These are phyloP conservation scores for Eptatretus burgeri DNA, from an alignment of 2,113 vertebrate genomes.

Conservation along the genomic window DNA sequence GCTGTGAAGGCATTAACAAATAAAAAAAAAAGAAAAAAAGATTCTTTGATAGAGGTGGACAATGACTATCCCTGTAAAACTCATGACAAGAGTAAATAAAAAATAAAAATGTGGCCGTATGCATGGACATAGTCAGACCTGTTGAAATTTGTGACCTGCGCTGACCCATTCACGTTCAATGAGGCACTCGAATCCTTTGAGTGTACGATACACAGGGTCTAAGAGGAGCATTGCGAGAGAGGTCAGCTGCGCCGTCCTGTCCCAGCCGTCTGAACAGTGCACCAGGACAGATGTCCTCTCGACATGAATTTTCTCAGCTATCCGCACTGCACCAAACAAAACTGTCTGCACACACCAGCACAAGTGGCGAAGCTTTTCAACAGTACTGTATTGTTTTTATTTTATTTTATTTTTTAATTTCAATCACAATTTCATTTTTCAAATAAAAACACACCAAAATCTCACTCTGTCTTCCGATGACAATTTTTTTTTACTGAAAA, in stretches of 20 bases:
- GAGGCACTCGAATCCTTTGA: conserved; percentile 61
- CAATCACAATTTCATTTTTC: too few species aligned
- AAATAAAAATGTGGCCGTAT: conserved; percentile 12
- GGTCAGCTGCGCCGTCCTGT: conserved; percentile 64
- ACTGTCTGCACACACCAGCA: conserved; percentile 24
- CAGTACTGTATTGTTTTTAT: too few species aligned
- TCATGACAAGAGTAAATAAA: conserved; percentile 12
- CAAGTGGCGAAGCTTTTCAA: too few species aligned
- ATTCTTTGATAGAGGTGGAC: background rate
- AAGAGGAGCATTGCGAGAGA: conserved; percentile 82
- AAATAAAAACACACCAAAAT: too few species aligned
- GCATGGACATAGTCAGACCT: conserved; percentile 24
- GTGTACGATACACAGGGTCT: conserved; percentile 63
- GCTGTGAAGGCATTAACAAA: background rate
- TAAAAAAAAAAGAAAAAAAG: background rate
- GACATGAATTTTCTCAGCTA: conserved; percentile 63
- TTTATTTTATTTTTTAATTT: too few species aligned
- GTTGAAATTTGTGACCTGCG: conserved; percentile 65
- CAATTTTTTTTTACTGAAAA: too few species aligned
- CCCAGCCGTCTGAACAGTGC: conserved; percentile 87
- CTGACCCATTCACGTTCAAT: conserved; percentile 90
- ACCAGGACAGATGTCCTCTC: conserved; percentile 75
- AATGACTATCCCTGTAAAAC: conserved; percentile 9
- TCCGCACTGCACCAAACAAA: conserved; percentile 44
- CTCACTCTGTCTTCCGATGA: too few species aligned